Base-by-base conservation (phyloP, 2,888 invertebrate species). In the Acutogordius australiensis region DNA sequence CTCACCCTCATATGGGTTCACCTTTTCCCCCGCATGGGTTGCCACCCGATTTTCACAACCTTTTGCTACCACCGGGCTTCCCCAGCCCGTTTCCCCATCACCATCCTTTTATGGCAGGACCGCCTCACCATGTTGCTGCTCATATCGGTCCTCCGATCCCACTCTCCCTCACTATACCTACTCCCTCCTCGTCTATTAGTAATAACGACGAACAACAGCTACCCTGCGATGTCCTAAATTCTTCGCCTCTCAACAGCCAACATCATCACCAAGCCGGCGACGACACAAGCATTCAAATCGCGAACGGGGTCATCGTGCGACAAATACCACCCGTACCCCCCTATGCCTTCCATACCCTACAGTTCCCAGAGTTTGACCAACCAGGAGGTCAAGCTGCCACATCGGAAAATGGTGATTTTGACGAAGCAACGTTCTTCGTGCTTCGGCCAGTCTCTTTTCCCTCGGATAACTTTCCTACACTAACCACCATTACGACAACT, bases 361-460 rank as follows among this genome's bases (percentile, higher is more conserved):
- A 62, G 64, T 44, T 63, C 63, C 62, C 63, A 37, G 61, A 8
- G 23, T 23, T 51, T 18, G 51, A 51, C 23, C 13, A 26, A 26
- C 51, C 51, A 51, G 51, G 27, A 18, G 27, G 27, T 23, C 8
- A 37, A 13, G 8, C 18, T 8, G 37, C 37, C 37, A 51, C 51
- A n/a, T 37, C 44, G 44, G 44, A n/a, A n/a, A 37, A n/a, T n/a
- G n/a, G 44, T 37, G n/a, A n/a, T n/a, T n/a, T n/a, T n/a, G n/a
- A n/a, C n/a, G n/a, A n/a, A n/a, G 44, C 44, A 8, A 13, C 44
- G n/a, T 37, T n/a, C 44, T 37, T 37, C 8, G 70, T 29, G 8
- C 58, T 23, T 26, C 71, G 82, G 69, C 87, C 86, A 45, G 88
- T 88, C 64, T 85, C 84, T 63, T 91, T 91, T 74, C 90, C 90